Base-by-base conservation (phyloP, 2,113 vertebrate genomes). In the Arizona elegans region DNA sequence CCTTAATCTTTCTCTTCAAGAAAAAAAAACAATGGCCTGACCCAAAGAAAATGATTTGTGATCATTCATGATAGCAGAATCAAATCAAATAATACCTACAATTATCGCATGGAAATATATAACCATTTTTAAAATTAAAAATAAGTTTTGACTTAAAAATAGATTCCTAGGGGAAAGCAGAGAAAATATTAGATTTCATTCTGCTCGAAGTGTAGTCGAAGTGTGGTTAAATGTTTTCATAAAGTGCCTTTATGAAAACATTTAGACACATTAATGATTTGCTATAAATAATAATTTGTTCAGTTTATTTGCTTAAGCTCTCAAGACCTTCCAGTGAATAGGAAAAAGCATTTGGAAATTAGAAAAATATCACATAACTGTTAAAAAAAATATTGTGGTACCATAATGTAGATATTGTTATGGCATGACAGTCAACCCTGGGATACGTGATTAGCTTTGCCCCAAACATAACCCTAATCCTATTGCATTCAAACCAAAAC, bases 21-120 rank as follows among this genome's bases (percentile, higher is more conserved):
- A 43, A 33, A 58, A 91, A n/a, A 43, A 43, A 87, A 29, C 59
- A 86, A 91, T 50, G n/a, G 81, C 54, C 55, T 62, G 91, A 62
- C 55, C 33, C 47, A 91, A 26, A 92, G 26, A 91, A 58, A 92
- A 62, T 59, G 43, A 52, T n/a, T 26, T 10, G 43, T 87, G 56
- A 59, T 92, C 11, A 92, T 92, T 52, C 91, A 87, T 59, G 24
- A 50, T 92, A 92, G 55, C 85, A 53, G 55, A 50, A 87, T 92
- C 85, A 87, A 47, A 87, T 62, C 24, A 87, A 91, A 85, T 91
- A 81, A 23, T 26, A 52, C 4, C 5, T 21, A 2, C 81, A n/a
- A 87, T 91, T 86, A 87, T 87, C 17, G n/a, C 29, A n/a, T 52
- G 24, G 54, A 54, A 58, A 43, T 56, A 86, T 59, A 59, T 91